Conservation (phyloP, 2,113 vertebrate species). For the Daubentonia madagascariensis region DNA sequence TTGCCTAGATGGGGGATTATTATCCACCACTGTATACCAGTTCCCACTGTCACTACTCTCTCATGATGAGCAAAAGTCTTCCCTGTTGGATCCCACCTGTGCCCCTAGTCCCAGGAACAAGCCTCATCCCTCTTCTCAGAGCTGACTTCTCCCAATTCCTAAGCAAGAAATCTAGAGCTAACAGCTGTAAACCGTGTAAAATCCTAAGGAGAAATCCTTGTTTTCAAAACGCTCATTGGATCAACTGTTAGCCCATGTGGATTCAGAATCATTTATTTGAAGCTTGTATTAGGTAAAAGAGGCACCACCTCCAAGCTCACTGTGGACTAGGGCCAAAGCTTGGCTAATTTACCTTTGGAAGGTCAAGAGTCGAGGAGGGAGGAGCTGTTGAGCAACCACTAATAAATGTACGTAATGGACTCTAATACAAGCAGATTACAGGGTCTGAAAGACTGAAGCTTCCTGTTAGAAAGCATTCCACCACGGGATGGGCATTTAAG, state of each 20-base stretch:
- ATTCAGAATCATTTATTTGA: neutral
- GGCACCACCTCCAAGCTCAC: neutral
- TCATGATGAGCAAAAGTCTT: neutral
- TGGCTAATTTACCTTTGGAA: neutral
- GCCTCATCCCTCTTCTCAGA: neutral
- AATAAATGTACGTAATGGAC: neutral
- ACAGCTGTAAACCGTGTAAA: neutral
- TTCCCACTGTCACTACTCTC: neutral
- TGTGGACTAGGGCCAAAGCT: neutral
- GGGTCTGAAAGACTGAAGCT: neutral
- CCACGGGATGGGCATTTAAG: neutral
- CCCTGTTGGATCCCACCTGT: neutral
- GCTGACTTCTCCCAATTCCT: neutral
- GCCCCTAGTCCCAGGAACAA: neutral
- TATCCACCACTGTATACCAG: neutral
- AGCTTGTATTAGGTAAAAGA: neutral
- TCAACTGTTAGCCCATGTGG: neutral
- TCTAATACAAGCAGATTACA: neutral
- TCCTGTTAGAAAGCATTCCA: slow-evolving; percentile 46
- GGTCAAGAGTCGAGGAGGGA: slow-evolving; percentile 25
- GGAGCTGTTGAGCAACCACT: neutral
- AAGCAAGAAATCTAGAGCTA: neutral
- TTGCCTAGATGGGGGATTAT: neutral
- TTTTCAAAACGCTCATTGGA: neutral
- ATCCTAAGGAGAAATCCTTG: neutral